Conservation (phyloP, 2,797 vertebrate genomes). For the Hydrocynus forskahlii region DNA sequence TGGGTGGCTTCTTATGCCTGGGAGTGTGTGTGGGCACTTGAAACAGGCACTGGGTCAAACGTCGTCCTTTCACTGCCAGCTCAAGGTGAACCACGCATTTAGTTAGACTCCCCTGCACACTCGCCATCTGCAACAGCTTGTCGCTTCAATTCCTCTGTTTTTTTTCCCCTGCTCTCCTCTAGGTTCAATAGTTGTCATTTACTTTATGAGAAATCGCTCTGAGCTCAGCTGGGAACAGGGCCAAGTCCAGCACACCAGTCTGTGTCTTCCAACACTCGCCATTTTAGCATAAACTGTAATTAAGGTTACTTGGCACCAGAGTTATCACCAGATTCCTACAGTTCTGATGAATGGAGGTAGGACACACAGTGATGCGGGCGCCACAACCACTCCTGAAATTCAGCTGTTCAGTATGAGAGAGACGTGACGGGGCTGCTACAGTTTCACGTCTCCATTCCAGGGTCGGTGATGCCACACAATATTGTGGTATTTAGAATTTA, state of each 20-base stretch:
- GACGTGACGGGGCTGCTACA: conserved; percentile 3
- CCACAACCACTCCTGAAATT: conserved; percentile 27
- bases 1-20: conserved; percentile 9
- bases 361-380: not conserved
- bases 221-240: conserved; percentile 65
- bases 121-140: conserved; percentile 58
- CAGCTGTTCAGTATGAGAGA: not conserved
- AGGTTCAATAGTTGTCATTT: conserved; percentile 66
- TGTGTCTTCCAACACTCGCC: conserved; percentile 69
- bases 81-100: conserved; percentile 61
- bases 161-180: conserved; percentile 37
- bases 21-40: conserved; percentile 24
- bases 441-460: conserved; percentile 12
- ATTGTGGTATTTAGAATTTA: not conserved
- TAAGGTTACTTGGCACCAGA: conserved; percentile 74
- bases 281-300: conserved; percentile 80
- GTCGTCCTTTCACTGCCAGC: conserved; percentile 50
- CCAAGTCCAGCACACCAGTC: conserved; percentile 71
- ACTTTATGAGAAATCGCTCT: conserved; percentile 62
- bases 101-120: conserved; percentile 48
- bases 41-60: conserved; percentile 51
- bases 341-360: conserved; percentile 34
- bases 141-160: conserved; percentile 49
- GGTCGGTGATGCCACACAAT: not conserved
- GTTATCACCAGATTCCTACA: conserved; percentile 56